These are phyloP conservation scores for Temnothorax unifasciatus DNA, from an alignment of 2,888 invertebrate genomes.

Conservation along the genomic window DNA sequence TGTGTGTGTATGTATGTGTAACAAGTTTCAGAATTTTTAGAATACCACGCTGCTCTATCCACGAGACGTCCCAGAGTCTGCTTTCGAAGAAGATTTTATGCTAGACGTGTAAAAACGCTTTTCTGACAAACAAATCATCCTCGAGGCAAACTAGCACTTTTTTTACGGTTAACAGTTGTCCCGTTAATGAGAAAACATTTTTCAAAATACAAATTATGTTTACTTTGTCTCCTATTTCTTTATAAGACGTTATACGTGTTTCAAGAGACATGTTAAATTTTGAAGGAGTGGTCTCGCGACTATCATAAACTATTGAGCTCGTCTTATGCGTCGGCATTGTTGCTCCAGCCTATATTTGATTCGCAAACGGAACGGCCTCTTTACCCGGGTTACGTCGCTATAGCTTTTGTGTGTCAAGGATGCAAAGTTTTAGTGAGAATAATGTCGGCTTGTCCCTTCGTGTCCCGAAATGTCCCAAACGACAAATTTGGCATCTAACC, in stretches of 20 bases:
- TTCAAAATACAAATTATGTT: not conserved
- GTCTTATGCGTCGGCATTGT: constrained; percentile 58
- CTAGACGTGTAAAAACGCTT: not conserved
- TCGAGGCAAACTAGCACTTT: not conserved
- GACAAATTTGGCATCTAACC: constrained; percentile 44
- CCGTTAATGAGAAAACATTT: not conserved
- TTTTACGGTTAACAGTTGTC: not conserved
- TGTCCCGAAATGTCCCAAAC: constrained; percentile 5
- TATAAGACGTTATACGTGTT: not conserved
- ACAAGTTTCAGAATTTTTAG: constrained; percentile 69
- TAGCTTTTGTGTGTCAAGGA: constrained; percentile 78
- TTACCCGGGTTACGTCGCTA: constrained; percentile 57
- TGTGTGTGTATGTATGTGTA: constrained; percentile 28
- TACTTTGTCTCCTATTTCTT: not conserved
- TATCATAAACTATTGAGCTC: constrained; percentile 49
- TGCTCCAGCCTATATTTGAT: constrained; percentile 72
- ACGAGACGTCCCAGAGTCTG: constrained; percentile 38
- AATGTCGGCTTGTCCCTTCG: constrained; percentile 54
- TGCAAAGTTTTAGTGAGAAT: constrained; percentile 71
- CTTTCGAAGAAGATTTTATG: constrained; percentile 6
- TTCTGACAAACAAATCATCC: constrained; percentile 3
- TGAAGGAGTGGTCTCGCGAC: constrained; percentile 1
- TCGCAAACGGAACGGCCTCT: constrained; percentile 73
- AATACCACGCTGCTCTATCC: constrained; percentile 55
- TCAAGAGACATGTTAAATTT: not conserved